Conservation (phyloP, 1,140 invertebrate genomes). For the Delia radicum region DNA sequence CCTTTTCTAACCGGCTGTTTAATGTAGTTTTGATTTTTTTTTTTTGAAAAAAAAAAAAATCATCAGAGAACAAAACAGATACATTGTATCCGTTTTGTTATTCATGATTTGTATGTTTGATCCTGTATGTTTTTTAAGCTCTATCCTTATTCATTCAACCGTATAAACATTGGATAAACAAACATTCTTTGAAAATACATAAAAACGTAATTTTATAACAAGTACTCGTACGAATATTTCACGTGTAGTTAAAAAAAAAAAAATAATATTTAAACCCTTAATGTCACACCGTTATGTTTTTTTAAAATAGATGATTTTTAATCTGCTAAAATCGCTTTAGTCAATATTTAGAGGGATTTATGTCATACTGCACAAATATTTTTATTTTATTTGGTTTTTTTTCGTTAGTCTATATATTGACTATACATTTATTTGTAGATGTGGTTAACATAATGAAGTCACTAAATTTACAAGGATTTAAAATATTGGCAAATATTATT, state of each 20-base stretch:
- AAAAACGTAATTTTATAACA: conserved; percentile 22
- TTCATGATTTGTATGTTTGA: neutral
- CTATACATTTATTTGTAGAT: conserved; percentile 7
- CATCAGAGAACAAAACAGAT: neutral
- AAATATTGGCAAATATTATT: neutral
- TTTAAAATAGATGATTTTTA: conserved; percentile 41
- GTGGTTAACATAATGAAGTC: conserved; percentile 23
- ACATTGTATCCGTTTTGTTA: conserved; percentile 8
- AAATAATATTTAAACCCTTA: conserved; percentile 28
- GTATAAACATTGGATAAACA: conserved; percentile 56
- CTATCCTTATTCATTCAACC: conserved; percentile 48
- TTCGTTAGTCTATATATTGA: neutral
- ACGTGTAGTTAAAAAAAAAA: neutral
- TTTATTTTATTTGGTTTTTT: neutral
- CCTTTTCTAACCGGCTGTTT: neutral
- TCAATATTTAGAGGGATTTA: conserved; percentile 55
- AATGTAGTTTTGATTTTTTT: neutral
- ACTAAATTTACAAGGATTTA: conserved; percentile 19
- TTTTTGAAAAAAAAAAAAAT: too few relatives aligned
- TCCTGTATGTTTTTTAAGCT: neutral
- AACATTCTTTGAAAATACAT: conserved; percentile 34
- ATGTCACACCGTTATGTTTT: conserved; percentile 43
- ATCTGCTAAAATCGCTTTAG: conserved; percentile 55
- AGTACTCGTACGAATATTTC: conserved; percentile 34
- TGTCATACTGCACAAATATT: conserved; percentile 36